Evolutionary conservation across 2,797 vertebrate genomes (phyloP).

Genomic region (Chanos chanos): DNA sequence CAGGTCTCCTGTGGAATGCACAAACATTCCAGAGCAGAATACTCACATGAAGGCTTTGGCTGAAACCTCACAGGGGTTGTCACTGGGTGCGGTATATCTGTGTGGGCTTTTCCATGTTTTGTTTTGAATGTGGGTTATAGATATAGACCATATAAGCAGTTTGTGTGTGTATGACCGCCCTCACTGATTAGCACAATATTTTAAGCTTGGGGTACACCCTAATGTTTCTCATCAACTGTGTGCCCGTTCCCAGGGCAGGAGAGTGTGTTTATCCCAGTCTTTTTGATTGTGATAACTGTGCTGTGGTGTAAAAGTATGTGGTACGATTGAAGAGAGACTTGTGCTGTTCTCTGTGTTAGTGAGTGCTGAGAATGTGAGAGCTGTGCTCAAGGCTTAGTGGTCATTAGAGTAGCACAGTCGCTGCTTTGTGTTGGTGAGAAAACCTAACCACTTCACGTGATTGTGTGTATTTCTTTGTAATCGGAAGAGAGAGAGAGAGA

Average conservation of each 20-base stretch:
- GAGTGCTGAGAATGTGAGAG: slow-evolving; percentile 6
- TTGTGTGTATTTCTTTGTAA: neutral
- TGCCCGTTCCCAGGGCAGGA: too few species aligned
- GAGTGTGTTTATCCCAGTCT: neutral
- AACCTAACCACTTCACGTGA: slow-evolving; percentile 20
- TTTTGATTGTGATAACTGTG: neutral
- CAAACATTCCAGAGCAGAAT: slow-evolving; percentile 55
- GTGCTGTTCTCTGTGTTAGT: neutral
- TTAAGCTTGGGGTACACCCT: too few species aligned
- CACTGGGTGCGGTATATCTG: neutral
- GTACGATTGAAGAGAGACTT: neutral
- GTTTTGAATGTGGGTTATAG: too few species aligned
- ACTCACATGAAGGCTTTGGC: slow-evolving; percentile 43
- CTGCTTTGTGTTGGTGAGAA: slow-evolving; percentile 33
- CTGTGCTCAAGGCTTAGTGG: neutral
- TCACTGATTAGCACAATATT: too few species aligned
- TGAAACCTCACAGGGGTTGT: slow-evolving; percentile 16
- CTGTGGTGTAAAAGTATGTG: neutral
- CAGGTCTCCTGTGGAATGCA: slow-evolving; percentile 55
- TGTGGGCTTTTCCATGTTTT: too few species aligned
- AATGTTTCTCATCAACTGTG: too few species aligned
- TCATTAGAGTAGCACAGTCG: slow-evolving; percentile 17
- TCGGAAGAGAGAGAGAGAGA: neutral
- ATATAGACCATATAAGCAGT: neutral
- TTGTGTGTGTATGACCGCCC: too few species aligned